Evolutionary conservation across 2,888 invertebrate genomes (phyloP).

Genomic region (Limnephilus marmoratus): DNA sequence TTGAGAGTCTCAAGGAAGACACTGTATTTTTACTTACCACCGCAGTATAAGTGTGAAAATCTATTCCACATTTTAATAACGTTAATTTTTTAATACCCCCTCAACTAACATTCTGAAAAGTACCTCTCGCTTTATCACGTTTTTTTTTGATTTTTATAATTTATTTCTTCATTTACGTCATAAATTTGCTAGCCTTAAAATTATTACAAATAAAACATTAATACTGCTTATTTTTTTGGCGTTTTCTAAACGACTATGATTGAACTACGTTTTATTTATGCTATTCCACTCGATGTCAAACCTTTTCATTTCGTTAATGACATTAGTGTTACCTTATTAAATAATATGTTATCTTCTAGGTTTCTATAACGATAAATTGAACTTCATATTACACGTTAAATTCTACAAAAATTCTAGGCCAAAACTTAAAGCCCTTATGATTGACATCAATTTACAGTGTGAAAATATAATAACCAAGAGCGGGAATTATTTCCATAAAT

Average conservation of each 20-base stretch:
- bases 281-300: conserved; percentile 54
- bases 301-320: conserved; percentile 32
- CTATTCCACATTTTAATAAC: neutral
- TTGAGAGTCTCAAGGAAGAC: too few relatives aligned
- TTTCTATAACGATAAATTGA: conserved; percentile 19
- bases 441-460: conserved; percentile 52
- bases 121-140: neutral
- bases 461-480: neutral
- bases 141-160: neutral
- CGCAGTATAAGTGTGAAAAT: neutral
- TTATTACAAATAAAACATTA: conserved; percentile 48
- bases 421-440: conserved; percentile 56
- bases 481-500: neutral
- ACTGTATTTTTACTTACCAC: too few relatives aligned
- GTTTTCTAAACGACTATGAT: conserved; percentile 37
- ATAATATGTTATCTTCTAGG: neutral
- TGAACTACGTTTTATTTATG: conserved; percentile 49
- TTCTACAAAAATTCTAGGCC: conserved; percentile 39
- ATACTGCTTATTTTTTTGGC: conserved; percentile 57
- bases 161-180: conserved; percentile 14
- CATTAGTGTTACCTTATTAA: neutral
- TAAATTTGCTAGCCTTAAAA: neutral
- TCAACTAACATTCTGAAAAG: neutral
- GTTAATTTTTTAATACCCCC: too few relatives aligned
- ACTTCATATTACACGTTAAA: conserved; percentile 7